Percentiles rank a stretch among this genome's conserved stretches.
phyloP scores from a whole-genome alignment of 2,888 invertebrate genomes.

The Sarcophaga subvicina region DNA sequence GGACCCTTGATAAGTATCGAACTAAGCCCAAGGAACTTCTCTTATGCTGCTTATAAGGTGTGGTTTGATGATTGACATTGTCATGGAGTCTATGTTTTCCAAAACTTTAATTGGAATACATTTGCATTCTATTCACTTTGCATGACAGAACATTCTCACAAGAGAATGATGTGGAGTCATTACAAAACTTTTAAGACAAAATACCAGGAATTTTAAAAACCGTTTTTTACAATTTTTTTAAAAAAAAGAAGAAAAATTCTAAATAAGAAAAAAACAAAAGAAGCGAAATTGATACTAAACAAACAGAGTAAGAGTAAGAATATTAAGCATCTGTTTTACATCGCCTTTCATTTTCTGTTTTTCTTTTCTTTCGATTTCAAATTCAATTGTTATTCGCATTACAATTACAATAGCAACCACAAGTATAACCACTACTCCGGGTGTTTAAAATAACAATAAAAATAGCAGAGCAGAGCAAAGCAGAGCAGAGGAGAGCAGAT shows the following conservation, averaged over 20 bases:
- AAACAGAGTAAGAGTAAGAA: conserved; percentile 28
- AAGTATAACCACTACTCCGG: not conserved
- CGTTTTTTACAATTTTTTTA: not conserved
- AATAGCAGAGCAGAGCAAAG: not conserved
- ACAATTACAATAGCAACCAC: conserved; percentile 29
- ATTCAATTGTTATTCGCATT: conserved; percentile 4
- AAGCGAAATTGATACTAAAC: too few relatives aligned
- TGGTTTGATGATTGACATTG: too few relatives aligned
- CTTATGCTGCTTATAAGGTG: too few relatives aligned
- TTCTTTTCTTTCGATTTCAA: not conserved
- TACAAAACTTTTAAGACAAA: not conserved
- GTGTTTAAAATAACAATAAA: not conserved
- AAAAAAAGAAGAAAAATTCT: not conserved
- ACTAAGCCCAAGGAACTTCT: too few relatives aligned
- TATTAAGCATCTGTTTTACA: conserved; percentile 59
- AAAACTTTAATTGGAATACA: too few relatives aligned
- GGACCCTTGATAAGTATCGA: too few relatives aligned
- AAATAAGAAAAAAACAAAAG: too few relatives aligned
- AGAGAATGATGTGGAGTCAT: not conserved
- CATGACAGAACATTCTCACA: not conserved
- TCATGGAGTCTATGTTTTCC: too few relatives aligned
- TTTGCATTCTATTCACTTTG: not conserved
- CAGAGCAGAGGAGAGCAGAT: not conserved
- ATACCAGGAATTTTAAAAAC: not conserved
- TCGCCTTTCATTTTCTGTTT: not conserved